Evolutionary conservation across 2,888 invertebrate species (phyloP).

Genomic region (Mythimna impura): DNA sequence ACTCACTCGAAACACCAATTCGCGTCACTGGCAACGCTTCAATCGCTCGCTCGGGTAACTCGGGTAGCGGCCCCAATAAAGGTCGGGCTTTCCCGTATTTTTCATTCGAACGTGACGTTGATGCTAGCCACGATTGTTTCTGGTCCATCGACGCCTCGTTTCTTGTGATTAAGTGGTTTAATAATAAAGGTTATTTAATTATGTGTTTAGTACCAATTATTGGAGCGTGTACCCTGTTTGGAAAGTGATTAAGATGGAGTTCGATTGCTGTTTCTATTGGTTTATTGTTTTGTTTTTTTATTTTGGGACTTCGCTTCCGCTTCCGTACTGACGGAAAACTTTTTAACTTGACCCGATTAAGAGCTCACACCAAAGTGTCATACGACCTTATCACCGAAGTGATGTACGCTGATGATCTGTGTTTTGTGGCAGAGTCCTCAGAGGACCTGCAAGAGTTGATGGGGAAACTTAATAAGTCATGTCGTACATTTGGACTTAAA

Average conservation of each 20-base stretch:
- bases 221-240: slow-evolving; percentile 17
- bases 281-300: too few relatives aligned
- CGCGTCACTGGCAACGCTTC: slow-evolving; percentile 48
- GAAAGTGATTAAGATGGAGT: slow-evolving; percentile 2
- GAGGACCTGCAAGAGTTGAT: too few relatives aligned
- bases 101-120: slow-evolving; percentile 62
- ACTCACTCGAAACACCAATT: slow-evolving; percentile 51
- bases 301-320: too few relatives aligned
- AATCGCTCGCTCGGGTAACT: slow-evolving; percentile 36
- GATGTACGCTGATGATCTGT: too few relatives aligned
- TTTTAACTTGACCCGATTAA: too few relatives aligned
- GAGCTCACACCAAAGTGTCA: too few relatives aligned
- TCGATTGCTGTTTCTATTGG: not conserved
- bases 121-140: slow-evolving; percentile 44
- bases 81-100: slow-evolving; percentile 51
- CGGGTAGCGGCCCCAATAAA: slow-evolving; percentile 51
- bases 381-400: too few relatives aligned
- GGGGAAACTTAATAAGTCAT: too few relatives aligned
- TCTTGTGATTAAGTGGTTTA: slow-evolving; percentile 53
- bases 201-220: slow-evolving; percentile 35
- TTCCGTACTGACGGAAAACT: too few relatives aligned
- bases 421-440: too few relatives aligned
- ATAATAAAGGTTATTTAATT: slow-evolving; percentile 57
- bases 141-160: slow-evolving; percentile 39
- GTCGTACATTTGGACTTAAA: too few relatives aligned